Percentiles rank a stretch among this genome's conserved stretches.
phyloP scores from a whole-genome alignment of 2,888 invertebrate genomes.

The Acleris cristana region DNA sequence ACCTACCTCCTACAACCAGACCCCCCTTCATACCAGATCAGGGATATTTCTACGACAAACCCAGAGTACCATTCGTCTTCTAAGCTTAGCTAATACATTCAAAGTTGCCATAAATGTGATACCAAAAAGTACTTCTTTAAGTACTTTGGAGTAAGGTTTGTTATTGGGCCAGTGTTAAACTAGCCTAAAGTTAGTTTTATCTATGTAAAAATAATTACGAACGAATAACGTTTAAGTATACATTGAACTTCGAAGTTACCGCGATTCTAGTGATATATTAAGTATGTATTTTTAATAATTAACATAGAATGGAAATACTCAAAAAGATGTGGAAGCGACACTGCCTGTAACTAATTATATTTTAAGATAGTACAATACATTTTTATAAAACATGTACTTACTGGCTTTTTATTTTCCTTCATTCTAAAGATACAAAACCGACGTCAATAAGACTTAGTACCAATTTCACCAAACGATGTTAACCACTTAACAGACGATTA shows the following conservation, averaged over 20 bases:
- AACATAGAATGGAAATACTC: constrained; percentile 67
- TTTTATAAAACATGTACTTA: constrained; percentile 43
- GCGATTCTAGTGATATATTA: constrained; percentile 55
- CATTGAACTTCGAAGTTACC: constrained; percentile 48
- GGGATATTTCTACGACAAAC: constrained; percentile 77
- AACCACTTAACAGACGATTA: too few species aligned
- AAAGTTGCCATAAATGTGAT: constrained; percentile 79
- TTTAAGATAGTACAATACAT: constrained; percentile 65
- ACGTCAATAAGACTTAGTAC: too few species aligned
- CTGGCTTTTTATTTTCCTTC: not conserved
- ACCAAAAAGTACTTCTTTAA: constrained; percentile 58
- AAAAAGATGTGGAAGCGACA: constrained; percentile 68
- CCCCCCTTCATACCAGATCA: constrained; percentile 68
- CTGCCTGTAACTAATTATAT: constrained; percentile 78
- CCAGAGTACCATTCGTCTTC: constrained; percentile 72
- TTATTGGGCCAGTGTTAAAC: constrained; percentile 27
- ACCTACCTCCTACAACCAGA: constrained; percentile 59
- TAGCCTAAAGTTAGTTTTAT: constrained; percentile 42
- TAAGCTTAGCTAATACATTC: constrained; percentile 54
- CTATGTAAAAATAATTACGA: constrained; percentile 33
- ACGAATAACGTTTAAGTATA: constrained; percentile 24
- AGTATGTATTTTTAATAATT: constrained; percentile 51
- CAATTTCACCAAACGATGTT: too few species aligned
- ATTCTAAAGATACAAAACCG: too few species aligned
- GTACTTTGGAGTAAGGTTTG: constrained; percentile 42